Evolutionary conservation across 2,113 vertebrate species (phyloP).

Genomic region (Colossoma macropomum): DNA sequence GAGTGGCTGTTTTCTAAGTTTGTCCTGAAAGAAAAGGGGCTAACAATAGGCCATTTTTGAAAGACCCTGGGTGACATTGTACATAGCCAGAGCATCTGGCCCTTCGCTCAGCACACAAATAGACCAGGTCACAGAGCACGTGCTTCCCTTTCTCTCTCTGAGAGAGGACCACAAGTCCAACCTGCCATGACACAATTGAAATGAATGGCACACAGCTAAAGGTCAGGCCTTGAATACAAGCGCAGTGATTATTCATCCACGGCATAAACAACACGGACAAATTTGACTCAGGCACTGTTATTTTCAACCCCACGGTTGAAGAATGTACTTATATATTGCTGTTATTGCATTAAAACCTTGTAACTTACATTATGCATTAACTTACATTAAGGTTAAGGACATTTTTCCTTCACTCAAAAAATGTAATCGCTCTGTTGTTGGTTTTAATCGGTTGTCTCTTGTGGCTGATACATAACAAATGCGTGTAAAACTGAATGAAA

Average conservation of each 20-base stretch:
- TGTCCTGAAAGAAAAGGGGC: background rate
- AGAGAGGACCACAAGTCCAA: conserved; percentile 31
- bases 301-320: background rate
- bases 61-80: conserved; percentile 35
- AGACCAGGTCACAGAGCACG: conserved; percentile 52
- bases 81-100: conserved; percentile 50
- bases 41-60: conserved; percentile 50
- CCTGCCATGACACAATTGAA: conserved; percentile 48
- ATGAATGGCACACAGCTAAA: conserved; percentile 50
- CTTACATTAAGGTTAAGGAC: too few species aligned
- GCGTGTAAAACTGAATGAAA: too few species aligned
- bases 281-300: background rate
- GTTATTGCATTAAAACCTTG: background rate
- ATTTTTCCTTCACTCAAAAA: too few species aligned
- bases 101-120: conserved; percentile 45
- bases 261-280: background rate
- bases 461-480: too few species aligned
- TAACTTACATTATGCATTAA: too few species aligned
- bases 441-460: too few species aligned
- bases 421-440: too few species aligned
- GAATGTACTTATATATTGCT: too few species aligned
- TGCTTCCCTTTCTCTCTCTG: conserved; percentile 45
- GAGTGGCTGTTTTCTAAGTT: conserved; percentile 16
- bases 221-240: conserved; percentile 44
- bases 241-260: conserved; percentile 1